Conservation (phyloP, 2,797 vertebrate species). For the Fistularia commersonii region DNA sequence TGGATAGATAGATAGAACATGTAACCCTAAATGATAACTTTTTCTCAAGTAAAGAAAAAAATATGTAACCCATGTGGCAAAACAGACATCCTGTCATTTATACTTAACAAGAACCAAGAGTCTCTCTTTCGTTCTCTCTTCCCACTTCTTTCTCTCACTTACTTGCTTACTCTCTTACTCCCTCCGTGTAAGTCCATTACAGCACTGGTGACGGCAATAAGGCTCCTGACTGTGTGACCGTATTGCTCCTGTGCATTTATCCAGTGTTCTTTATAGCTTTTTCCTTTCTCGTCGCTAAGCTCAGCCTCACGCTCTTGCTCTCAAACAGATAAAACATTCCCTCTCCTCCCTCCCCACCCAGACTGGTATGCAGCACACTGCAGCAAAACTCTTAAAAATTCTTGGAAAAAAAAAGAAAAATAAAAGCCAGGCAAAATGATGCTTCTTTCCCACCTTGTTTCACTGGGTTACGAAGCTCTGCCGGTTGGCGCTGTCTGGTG, state of each 20-base stretch:
- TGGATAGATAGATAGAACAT: background rate
- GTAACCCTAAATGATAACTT: constrained; percentile 21
- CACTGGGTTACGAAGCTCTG: constrained; percentile 35
- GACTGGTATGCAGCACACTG: constrained; percentile 70
- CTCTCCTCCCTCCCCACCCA: constrained; percentile 55
- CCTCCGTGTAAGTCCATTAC: constrained; percentile 50
- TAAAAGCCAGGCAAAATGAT: constrained; percentile 27
- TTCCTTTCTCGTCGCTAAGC: constrained; percentile 16
- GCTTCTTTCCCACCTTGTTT: constrained; percentile 58
- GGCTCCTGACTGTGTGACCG: constrained; percentile 34
- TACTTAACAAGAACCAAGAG: constrained; percentile 22
- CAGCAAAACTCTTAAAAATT: constrained; percentile 63
- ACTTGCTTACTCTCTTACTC: constrained; percentile 31
- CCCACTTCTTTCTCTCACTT: constrained; percentile 32
- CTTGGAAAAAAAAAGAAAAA: background rate
- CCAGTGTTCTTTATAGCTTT: constrained; percentile 13
- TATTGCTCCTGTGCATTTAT: constrained; percentile 32
- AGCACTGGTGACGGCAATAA: constrained; percentile 37
- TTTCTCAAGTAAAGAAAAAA: constrained; percentile 39
- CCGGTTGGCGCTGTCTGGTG: constrained; percentile 36
- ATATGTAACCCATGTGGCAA: constrained; percentile 47
- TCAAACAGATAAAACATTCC: constrained; percentile 55
- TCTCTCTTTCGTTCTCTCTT: constrained; percentile 45
- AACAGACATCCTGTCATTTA: constrained; percentile 45
- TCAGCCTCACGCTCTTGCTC: constrained; percentile 22